Base-by-base conservation (phyloP, 2,888 invertebrate genomes). In the Epiblema foenella region DNA sequence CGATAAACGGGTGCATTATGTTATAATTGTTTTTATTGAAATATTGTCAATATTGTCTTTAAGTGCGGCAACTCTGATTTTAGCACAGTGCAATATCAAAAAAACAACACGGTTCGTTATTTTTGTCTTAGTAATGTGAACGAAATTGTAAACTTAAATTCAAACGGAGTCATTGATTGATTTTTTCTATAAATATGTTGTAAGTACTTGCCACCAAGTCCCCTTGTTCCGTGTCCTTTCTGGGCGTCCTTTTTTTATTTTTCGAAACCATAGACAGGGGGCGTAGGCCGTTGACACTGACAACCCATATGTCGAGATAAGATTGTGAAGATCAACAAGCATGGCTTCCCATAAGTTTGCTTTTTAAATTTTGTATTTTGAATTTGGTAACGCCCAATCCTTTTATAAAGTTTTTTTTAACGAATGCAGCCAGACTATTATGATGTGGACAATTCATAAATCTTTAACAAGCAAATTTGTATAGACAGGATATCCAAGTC, bases 211-310 rank as follows among this genome's bases (percentile, higher is more conserved):
- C 42, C 33, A 56, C 59, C 20, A 17, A 58, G 52, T 46, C 64
- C 70, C 70, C 65, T 56, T 59, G 59, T 59, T 54, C 46, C 56
- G n/a, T n/a, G n/a, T n/a, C n/a, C 65, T 69, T 66, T 15, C 64
- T 39, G 51, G 33, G 15, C 51, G 67, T n/a, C 20, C 49, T 59
- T 65, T 68, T 70, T 69, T 52, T n/a, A 39, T 49, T 73, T 73
- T 68, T 68, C 39, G 51, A 52, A 68, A 57, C 70, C 57, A 73
- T 73, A 70, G 52, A 63, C 70, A 74, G 78, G 79, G 80, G 84
- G 82, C 81, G 81, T 76, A 79, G 85, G 80, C 79, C 87, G 78
- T 85, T 88, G 88, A 88, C 88, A 85, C 77, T 70, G 80, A 74
- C 77, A 76, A 81, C 82, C 84, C 83, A 84, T 79, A 76, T 77